phyloP scores from a whole-genome alignment of 2,797 vertebrate genomes.

The Galagoides demidoff region DNA sequence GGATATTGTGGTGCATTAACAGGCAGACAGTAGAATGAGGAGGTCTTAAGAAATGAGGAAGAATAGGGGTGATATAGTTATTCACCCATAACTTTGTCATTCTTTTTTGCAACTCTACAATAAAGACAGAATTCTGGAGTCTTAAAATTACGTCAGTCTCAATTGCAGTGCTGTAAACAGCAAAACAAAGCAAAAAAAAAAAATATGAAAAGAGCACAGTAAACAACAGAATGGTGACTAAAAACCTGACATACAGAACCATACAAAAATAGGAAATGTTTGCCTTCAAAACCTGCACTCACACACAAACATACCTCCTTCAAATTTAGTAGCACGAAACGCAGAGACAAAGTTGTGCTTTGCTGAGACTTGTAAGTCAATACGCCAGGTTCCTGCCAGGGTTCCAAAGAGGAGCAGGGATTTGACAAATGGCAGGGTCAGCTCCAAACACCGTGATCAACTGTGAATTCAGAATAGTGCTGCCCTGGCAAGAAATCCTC shows the following conservation, averaged over 20 bases:
- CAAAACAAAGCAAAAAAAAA: conserved; percentile 44
- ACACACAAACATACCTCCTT: conserved; percentile 66
- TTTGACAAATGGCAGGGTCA: not conserved
- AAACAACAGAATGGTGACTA: conserved; percentile 55
- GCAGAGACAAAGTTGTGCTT: conserved; percentile 52
- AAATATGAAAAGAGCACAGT: conserved; percentile 24
- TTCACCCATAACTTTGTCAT: too few species aligned
- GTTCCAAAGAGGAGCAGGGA: not conserved
- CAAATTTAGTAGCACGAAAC: not conserved
- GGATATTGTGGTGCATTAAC: not conserved
- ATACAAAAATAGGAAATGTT: conserved; percentile 53
- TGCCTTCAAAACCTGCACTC: conserved; percentile 30
- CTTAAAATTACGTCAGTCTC: conserved; percentile 14
- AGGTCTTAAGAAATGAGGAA: not conserved
- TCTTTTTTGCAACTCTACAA: not conserved
- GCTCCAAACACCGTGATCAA: not conserved
- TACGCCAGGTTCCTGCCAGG: not conserved
- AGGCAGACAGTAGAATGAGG: too few species aligned
- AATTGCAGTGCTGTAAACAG: not conserved
- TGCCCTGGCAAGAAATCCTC: not conserved
- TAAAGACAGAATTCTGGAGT: not conserved
- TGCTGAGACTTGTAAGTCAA: conserved; percentile 35
- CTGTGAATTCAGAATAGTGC: not conserved
- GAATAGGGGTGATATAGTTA: not conserved
- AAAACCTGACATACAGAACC: conserved; percentile 34